Percentiles rank a stretch among this genome's conserved stretches.
Evolutionary conservation across 35 echinoderm and acorn worm genomes (phyloP).

Genomic region (Nesometra sesokonis): DNA sequence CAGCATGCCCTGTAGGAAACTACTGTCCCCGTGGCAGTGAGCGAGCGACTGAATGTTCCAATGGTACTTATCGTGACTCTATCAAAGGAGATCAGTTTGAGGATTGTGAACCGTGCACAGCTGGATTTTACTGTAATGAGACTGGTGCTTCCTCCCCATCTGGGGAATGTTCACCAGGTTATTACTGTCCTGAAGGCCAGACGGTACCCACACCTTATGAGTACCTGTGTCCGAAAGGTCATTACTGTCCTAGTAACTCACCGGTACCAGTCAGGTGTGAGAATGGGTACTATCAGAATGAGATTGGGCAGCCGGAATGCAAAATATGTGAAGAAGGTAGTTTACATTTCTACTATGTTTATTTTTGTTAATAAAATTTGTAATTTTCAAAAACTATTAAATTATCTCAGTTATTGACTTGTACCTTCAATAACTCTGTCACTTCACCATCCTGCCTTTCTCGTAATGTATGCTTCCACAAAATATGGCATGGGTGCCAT

Average conservation of each 20-base stretch:
- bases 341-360: neutral
- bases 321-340: conserved; percentile 71
- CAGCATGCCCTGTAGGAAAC: conserved; percentile 64
- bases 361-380: too few relatives aligned
- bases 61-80: conserved; percentile 83
- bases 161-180: conserved; percentile 61
- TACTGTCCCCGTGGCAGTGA: conserved; percentile 64
- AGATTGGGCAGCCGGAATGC: conserved; percentile 49
- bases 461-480: too few relatives aligned
- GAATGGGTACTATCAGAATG: conserved; percentile 70
- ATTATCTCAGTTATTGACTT: too few relatives aligned
- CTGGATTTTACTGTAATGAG: conserved; percentile 88
- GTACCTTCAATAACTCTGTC: too few relatives aligned
- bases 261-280: conserved; percentile 61
- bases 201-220: conserved; percentile 79
- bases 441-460: too few relatives aligned
- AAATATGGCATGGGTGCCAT: too few relatives aligned
- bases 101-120: conserved; percentile 71
- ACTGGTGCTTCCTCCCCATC: conserved; percentile 42
- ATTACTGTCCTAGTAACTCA: conserved; percentile 66
- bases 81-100: conserved; percentile 56
- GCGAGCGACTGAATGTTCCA: conserved; percentile 63
- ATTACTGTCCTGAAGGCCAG: conserved; percentile 88
- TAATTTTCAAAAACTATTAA: too few relatives aligned
- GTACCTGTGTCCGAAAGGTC: conserved; percentile 80